Base-by-base conservation (phyloP, 2,797 vertebrate genomes). In the Malacoctenus gilli region DNA sequence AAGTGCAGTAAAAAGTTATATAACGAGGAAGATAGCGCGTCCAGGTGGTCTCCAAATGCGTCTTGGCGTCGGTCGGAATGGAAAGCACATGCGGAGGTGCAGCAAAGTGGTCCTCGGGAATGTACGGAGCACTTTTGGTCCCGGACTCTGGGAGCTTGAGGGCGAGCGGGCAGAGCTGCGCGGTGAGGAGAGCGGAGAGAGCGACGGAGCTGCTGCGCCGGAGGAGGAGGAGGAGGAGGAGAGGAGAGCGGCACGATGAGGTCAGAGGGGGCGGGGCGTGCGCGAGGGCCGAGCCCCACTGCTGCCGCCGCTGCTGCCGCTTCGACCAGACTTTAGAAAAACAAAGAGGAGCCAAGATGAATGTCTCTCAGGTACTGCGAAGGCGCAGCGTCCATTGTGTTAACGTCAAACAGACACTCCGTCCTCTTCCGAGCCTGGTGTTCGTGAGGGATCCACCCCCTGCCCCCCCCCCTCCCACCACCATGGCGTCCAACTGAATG, bases 181-280 rank as follows among this genome's bases (percentile, higher is more conserved):
- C 72, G 61, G 67, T 18, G 80, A 71, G 65, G 52, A 68, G 77
- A 80, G 72, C 82, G 15, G 75, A 79, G 72, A 72, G 30, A 40
- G 78, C 63, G 67, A 40, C 72, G 77, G 83, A 68, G 75, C n/a
- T n/a, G n/a, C n/a, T 32, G 30, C 11, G 30, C 30, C 4, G 30
- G 30, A 32, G 30, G 30, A 8, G 52, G 41, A 44, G 63, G 40
- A 34, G 60, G 54, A 68, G 66, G 67, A 82, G 81, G 74, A 82
- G 65, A 56, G 63, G 56, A 60, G 77, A 59, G 53, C 53, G 75
- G 72, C 44, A 64, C 37, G 50, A 72, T 89, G 90, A 88, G 73
- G 86, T 85, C 80, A 87, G 23, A 47, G 63, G 30, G 68, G 91
- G 90, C 85, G 91, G 90, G 71, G 86, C 82, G 1, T 72, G 31